phyloP scores from a whole-genome alignment of 1,140 invertebrate species.

The Portunus trituberculatus region DNA sequence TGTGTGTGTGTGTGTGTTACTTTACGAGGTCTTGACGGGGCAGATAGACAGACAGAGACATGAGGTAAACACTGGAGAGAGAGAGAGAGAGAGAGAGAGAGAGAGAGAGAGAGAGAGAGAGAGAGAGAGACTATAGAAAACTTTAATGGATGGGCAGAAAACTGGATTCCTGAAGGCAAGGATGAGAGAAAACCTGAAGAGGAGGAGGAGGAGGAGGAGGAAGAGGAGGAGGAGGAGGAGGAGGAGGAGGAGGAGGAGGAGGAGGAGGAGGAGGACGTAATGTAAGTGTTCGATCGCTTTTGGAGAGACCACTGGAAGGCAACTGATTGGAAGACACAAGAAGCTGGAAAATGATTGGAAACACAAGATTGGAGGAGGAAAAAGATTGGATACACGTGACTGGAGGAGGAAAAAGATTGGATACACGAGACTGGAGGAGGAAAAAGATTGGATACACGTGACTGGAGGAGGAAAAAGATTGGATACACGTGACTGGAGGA shows the following conservation, averaged over 20 bases:
- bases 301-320: not conserved
- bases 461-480: not conserved
- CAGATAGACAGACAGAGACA: not conserved
- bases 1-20: not conserved
- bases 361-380: not conserved
- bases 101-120: not conserved
- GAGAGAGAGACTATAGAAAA: not conserved
- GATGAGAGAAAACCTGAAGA: constrained; percentile 11
- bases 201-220: not conserved
- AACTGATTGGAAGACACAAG: not conserved
- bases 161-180: not conserved
- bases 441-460: not conserved
- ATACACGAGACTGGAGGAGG: not conserved
- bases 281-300: constrained; percentile 21
- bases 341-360: not conserved
- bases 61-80: not conserved
- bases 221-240: not conserved
- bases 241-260: not conserved
- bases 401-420: not conserved
- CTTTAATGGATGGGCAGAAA: not conserved
- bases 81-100: constrained; percentile 16
- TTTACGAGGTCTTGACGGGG: not conserved
- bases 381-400: not conserved
- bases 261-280: not conserved
- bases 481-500: not conserved